These are phyloP conservation scores for Luscinia megarhynchos DNA, from an alignment of 2,797 vertebrate genomes.

Conservation along the genomic window DNA sequence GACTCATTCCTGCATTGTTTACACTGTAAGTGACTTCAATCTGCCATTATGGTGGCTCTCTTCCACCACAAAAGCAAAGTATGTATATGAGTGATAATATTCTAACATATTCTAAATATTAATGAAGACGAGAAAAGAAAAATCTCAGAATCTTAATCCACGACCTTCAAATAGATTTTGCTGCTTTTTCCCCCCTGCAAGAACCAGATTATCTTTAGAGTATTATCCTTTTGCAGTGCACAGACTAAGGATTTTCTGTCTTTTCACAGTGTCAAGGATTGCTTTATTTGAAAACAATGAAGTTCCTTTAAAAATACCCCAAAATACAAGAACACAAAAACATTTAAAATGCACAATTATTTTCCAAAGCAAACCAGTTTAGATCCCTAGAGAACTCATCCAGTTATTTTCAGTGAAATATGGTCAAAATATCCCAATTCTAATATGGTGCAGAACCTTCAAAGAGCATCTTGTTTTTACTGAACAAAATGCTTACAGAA, in stretches of 20 bases:
- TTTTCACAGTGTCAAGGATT: background rate
- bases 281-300: background rate
- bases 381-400: background rate
- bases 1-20: background rate
- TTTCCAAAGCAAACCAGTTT: background rate
- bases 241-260: background rate
- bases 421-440: background rate
- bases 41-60: background rate
- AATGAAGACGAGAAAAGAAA: background rate
- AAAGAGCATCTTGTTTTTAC: background rate
- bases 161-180: background rate
- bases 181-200: rapidly evolving
- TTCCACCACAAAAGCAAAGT: background rate
- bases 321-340: background rate
- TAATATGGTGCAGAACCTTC: background rate
- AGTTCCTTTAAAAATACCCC: background rate
- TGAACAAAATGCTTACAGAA: background rate
- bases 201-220: background rate
- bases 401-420: background rate
- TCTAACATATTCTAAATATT: background rate
- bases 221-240: background rate
- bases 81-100: background rate
- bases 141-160: background rate
- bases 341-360: background rate
- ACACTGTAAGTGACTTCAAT: background rate